Evolutionary conservation across 2,888 invertebrate genomes (phyloP).

Genomic region (Heliconius ismenius): DNA sequence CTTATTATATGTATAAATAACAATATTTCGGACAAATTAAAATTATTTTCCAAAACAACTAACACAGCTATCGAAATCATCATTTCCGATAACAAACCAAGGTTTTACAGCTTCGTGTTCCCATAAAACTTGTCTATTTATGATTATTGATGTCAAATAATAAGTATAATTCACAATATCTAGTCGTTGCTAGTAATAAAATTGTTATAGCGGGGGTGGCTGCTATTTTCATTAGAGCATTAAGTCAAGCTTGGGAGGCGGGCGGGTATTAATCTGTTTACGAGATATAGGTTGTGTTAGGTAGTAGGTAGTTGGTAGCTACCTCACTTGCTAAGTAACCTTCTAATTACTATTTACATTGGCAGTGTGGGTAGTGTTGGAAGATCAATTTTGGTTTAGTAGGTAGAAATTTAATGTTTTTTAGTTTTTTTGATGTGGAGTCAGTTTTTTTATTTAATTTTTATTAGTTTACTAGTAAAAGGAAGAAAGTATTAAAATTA

Average conservation of each 20-base stretch:
- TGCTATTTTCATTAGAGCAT: conserved; percentile 67
- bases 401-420: too few relatives aligned
- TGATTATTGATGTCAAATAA: conserved; percentile 55
- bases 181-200: conserved; percentile 56
- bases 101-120: conserved; percentile 42
- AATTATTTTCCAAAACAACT: not conserved
- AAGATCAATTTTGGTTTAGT: not conserved
- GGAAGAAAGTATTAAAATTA: too few relatives aligned
- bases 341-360: conserved; percentile 4
- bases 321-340: conserved; percentile 52
- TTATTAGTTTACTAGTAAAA: too few relatives aligned
- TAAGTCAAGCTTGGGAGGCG: conserved; percentile 61
- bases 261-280: conserved; percentile 69
- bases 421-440: too few relatives aligned
- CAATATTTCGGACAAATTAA: not conserved
- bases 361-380: not conserved
- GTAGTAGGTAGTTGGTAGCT: conserved; percentile 21
- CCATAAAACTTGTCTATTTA: conserved; percentile 52
- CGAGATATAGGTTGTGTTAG: conserved; percentile 64
- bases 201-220: conserved; percentile 53
- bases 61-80: conserved; percentile 8
- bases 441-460: too few relatives aligned
- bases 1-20: not conserved
- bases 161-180: conserved; percentile 53
- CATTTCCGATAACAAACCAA: conserved; percentile 32